phyloP scores from a whole-genome alignment of 2,797 vertebrate genomes.

The Phalanger gymnotis region DNA sequence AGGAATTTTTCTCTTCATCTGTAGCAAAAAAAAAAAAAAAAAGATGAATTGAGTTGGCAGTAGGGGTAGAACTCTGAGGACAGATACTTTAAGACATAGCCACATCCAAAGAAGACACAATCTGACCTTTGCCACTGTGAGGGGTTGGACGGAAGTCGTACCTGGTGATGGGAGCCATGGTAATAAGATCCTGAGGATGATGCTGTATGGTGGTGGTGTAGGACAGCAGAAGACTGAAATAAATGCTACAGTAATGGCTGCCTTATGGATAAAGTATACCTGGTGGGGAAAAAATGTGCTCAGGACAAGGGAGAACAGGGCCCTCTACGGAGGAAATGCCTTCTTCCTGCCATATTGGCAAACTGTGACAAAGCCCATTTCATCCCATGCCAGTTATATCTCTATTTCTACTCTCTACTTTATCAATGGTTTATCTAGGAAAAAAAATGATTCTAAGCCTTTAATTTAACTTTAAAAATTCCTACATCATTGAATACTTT shows the following conservation, averaged over 20 bases:
- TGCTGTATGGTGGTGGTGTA: not conserved
- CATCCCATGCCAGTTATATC: not conserved
- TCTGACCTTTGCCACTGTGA: not conserved
- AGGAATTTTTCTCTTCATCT: not conserved
- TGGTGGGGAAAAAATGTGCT: no score
- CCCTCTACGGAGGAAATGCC: not conserved
- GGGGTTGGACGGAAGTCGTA: not conserved
- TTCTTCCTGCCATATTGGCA: not conserved
- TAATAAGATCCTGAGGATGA: not conserved
- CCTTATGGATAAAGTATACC: not conserved
- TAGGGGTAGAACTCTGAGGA: not conserved
- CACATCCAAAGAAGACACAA: not conserved
- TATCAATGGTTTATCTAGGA: not conserved
- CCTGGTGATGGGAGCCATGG: not conserved
- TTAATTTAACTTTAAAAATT: not conserved
- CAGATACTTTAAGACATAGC: not conserved
- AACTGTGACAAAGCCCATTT: not conserved
- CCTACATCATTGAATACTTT: not conserved
- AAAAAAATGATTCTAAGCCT: not conserved
- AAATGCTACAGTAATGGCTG: not conserved
- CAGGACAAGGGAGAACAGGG: not conserved
- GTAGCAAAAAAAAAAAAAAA: not conserved
- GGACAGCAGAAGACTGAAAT: not conserved
- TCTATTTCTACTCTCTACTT: not conserved
- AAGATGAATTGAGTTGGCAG: not conserved